A percentile compares a stretch with the other conserved stretches of the same genome.
Evolutionary conservation across 2,113 vertebrate genomes (phyloP).

Genomic region (Anolis sagrei): DNA sequence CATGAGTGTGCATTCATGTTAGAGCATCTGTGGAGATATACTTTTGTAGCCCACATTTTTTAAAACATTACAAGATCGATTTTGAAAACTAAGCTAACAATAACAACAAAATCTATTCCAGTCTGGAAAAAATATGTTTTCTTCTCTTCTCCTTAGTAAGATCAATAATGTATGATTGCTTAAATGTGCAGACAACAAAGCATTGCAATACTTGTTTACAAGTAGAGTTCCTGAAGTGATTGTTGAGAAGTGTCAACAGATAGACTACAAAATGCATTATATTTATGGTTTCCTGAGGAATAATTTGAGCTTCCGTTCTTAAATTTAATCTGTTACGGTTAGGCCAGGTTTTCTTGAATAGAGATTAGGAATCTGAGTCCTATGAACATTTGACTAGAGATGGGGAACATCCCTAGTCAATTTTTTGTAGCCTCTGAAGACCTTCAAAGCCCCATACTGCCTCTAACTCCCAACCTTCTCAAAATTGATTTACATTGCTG

Average conservation of each 20-base stretch:
- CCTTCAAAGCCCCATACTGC: too few relatives aligned
- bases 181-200: neutral
- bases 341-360: neutral
- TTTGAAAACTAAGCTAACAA: neutral
- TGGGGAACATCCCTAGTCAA: too few relatives aligned
- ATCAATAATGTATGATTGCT: neutral
- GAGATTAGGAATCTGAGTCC: too few relatives aligned
- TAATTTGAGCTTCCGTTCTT: neutral
- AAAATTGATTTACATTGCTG: too few relatives aligned
- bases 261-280: neutral
- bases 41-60: neutral
- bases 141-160: neutral
- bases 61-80: fast-evolving
- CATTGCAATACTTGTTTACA: neutral
- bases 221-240: neutral
- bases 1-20: neutral
- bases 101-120: neutral
- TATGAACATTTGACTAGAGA: too few relatives aligned
- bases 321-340: neutral
- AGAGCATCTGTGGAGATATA: neutral
- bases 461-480: too few relatives aligned
- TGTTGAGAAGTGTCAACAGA: too few relatives aligned
- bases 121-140: neutral
- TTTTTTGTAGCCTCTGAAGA: too few relatives aligned
- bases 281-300: neutral